phyloP scores from a whole-genome alignment of 1,140 invertebrate species.

The Solen grandis region DNA sequence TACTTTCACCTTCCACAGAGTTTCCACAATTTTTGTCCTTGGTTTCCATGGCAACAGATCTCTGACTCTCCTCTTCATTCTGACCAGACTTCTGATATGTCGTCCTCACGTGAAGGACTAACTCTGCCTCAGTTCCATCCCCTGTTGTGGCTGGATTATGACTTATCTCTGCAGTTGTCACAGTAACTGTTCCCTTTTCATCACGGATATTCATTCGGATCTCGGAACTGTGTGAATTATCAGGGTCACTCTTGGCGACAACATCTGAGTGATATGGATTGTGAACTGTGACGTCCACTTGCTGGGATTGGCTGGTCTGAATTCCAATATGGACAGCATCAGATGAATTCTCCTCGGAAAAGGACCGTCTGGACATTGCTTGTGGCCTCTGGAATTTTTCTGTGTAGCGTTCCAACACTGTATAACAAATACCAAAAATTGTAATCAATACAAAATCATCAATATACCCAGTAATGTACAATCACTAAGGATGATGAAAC shows the following conservation, averaged over 20 bases:
- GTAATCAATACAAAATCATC: too few species aligned
- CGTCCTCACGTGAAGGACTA: constrained; percentile 44
- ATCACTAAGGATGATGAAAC: too few species aligned
- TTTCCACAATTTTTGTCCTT: background rate
- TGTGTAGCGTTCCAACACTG: too few species aligned
- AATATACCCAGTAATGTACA: too few species aligned
- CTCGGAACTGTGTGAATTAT: constrained; percentile 12
- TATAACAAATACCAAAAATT: too few species aligned
- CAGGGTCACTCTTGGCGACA: background rate
- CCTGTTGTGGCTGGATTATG: constrained; percentile 16
- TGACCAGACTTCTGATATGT: background rate
- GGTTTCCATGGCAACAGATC: constrained; percentile 1
- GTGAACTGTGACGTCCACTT: constrained; percentile 44
- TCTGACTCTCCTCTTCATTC: constrained; percentile 14
- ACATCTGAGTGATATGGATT: constrained; percentile 26
- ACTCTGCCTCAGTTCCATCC: constrained; percentile 35
- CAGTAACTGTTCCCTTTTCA: constrained; percentile 12
- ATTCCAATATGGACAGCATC: constrained; percentile 29
- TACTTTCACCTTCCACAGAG: background rate
- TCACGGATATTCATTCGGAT: constrained; percentile 40
- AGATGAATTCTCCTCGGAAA: background rate
- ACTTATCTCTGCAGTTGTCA: constrained; percentile 38
- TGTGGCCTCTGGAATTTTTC: too few species aligned
- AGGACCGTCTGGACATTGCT: too few species aligned
- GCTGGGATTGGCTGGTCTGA: constrained; percentile 33